These are phyloP conservation scores for Cinclus cinclus DNA, from an alignment of 2,113 vertebrate species.

Conservation along the genomic window DNA sequence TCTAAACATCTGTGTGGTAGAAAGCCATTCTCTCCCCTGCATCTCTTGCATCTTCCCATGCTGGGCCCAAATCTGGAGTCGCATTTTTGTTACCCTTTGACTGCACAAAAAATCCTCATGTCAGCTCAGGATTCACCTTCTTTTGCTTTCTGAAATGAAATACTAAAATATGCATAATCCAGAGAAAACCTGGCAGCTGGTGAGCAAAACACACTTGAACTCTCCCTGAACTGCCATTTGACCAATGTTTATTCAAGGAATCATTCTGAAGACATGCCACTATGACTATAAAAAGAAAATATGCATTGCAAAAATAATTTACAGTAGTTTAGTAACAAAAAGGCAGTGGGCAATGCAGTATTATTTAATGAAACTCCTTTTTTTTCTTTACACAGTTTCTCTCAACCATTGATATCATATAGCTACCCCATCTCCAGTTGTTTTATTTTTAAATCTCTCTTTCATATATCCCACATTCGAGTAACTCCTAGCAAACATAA, in stretches of 20 bases:
- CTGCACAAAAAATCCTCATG: neutral
- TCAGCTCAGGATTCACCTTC: neutral
- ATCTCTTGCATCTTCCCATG: neutral
- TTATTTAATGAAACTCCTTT: neutral
- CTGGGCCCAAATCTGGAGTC: neutral
- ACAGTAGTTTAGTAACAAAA: neutral
- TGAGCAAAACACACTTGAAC: conserved; percentile 41
- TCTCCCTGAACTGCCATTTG: conserved; percentile 36
- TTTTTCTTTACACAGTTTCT: neutral
- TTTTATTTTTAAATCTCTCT: neutral
- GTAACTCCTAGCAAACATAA: neutral
- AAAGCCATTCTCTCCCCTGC: neutral
- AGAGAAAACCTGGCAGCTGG: conserved; percentile 5
- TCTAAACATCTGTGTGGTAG: neutral
- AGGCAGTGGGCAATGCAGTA: neutral
- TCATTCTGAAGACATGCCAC: neutral
- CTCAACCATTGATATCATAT: neutral
- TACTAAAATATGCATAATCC: neutral
- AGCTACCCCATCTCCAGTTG: neutral
- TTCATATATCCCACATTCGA: neutral
- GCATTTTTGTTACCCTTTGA: neutral
- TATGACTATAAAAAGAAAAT: neutral
- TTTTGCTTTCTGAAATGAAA: neutral
- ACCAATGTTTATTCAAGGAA: neutral
- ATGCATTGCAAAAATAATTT: neutral